A percentile compares a stretch with the other conserved stretches of the same genome.
These are phyloP conservation scores for Orius laevigatus DNA, from an alignment of 1,140 invertebrate species.

Conservation along the genomic window DNA sequence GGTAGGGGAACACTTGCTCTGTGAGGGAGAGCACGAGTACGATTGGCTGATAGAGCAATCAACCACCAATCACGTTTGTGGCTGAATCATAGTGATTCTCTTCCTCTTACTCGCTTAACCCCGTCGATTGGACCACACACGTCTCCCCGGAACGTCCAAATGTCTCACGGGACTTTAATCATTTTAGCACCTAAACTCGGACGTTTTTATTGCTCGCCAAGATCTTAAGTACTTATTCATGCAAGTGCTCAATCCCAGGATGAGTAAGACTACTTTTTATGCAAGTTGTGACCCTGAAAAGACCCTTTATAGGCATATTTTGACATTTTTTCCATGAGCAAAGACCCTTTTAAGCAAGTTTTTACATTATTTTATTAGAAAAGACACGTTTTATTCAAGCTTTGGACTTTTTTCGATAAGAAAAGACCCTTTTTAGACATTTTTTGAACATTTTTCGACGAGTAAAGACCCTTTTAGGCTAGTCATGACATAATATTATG, in stretches of 20 bases:
- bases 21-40: background rate
- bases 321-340: too few species aligned
- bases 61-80: slow-evolving; percentile 3
- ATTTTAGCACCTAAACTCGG: background rate
- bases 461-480: too few species aligned
- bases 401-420: too few species aligned
- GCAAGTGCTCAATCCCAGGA: background rate
- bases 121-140: slow-evolving; percentile 5
- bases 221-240: background rate
- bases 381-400: too few species aligned
- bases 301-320: too few species aligned
- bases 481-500: too few species aligned
- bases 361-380: too few species aligned
- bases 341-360: too few species aligned
- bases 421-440: too few species aligned
- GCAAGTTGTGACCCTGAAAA: background rate
- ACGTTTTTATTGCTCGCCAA: background rate
- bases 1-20: background rate
- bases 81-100: slow-evolving; percentile 1
- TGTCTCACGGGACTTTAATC: background rate
- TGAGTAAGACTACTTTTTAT: background rate
- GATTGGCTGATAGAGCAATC: slow-evolving; percentile 7
- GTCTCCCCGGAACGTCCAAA: background rate
- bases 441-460: too few species aligned
- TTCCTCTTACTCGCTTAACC: background rate